Evolutionary conservation across 92 coral and sea anemone species (phyloP).

Genomic region (Epizoanthus fatuus): DNA sequence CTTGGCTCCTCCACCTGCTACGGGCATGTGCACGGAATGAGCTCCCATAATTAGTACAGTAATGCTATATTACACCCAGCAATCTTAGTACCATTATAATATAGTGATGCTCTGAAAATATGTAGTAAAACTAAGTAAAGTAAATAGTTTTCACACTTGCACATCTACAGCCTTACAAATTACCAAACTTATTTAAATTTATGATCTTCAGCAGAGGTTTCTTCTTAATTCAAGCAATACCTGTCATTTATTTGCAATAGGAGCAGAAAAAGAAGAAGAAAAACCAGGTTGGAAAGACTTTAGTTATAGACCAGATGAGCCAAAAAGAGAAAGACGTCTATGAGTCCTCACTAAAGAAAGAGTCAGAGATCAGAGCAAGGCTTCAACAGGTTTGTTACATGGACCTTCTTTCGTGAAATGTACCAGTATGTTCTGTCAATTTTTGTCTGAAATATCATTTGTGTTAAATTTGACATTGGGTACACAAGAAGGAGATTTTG

Average conservation of each 20-base stretch:
- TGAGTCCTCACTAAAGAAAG: constrained; percentile 86
- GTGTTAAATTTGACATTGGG: no score
- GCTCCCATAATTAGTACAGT: no score
- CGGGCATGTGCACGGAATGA: no score
- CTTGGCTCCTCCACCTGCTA: no score
- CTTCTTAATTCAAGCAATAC: background rate
- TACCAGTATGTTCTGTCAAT: background rate
- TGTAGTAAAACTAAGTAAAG: no score
- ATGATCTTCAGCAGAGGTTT: background rate
- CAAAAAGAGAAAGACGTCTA: constrained; percentile 88
- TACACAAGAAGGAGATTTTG: no score
- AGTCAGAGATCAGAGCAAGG: constrained; percentile 86
- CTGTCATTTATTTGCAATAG: constrained; percentile 44
- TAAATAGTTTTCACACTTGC: background rate
- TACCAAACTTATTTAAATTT: background rate
- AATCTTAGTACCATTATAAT: no score
- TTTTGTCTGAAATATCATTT: background rate
- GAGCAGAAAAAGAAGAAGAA: constrained; percentile 85
- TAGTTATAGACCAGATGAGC: constrained; percentile 76
- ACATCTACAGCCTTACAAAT: no score
- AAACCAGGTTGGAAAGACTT: constrained; percentile 67
- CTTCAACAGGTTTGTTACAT: constrained; percentile 73
- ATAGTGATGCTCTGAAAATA: no score
- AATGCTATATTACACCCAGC: no score
- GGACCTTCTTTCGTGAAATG: background rate